Evolutionary conservation across 2,113 vertebrate genomes (phyloP), one percentile per base, ranked within the genome.

Genomic region (Pachypanchax playfairii): DNA sequence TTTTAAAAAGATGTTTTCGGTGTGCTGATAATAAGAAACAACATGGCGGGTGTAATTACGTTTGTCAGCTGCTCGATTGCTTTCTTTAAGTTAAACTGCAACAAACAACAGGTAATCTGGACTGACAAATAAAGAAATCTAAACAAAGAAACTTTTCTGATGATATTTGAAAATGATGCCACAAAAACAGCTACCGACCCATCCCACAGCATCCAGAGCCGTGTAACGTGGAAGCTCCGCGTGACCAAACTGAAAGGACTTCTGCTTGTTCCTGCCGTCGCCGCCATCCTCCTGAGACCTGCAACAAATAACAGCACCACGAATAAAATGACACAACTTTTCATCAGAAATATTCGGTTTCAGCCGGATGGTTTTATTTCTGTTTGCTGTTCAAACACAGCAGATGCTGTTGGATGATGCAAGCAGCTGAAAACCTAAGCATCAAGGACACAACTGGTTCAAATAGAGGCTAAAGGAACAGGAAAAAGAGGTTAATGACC

Each of bases 141-240:
- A n/a, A n/a, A 13, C 3, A 48, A 22, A 44, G 6, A 21, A 24
- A 18, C 0, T 41, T 47, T 29, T 39, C 29, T 41, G 24, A 64
- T 57, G 41, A 18, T 18, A 55, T 46, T 28, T 38, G 25, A 33
- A 44, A 33, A 25, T 26, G 18, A 26, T 42, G 6, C 5, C 48
- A 24, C 3, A 26, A 44, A 24, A n/a, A n/a, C n/a, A n/a, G n/a
- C n/a, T n/a, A 11, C 88, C 26, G 77, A 93, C 93, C 92, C 88
- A 92, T 82, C 92, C 90, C 49, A 93, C 70, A 11, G 93, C 93
- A 75, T 94, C 93, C 59, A 94, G 77, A 6, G 90, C 87, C 0
- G 86, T 89, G 83, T 91, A 93, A 31, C 29, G 89, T 0, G 86
- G 90, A 58, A 92, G 71, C 42, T 84, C 76, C 3, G 85, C 4